Conservation (phyloP, 2,113 vertebrate species). For the Tenebrosternarchus preto region DNA sequence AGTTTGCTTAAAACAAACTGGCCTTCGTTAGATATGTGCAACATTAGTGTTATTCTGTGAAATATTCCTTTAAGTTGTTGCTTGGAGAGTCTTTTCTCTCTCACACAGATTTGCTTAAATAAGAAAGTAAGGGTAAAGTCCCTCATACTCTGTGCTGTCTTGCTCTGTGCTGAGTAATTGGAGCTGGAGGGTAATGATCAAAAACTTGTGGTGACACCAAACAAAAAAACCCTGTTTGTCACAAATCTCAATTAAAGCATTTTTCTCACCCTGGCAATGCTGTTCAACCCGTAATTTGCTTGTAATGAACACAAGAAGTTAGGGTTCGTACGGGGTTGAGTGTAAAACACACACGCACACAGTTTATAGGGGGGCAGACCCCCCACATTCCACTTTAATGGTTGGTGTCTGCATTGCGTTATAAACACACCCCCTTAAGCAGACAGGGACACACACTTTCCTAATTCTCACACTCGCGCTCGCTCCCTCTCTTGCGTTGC, state of each 20-base stretch:
- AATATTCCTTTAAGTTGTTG: neutral
- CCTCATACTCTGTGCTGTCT: neutral
- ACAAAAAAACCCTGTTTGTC: neutral
- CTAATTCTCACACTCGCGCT: conserved; percentile 69
- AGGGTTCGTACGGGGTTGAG: conserved; percentile 6
- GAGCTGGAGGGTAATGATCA: neutral
- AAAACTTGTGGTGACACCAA: neutral
- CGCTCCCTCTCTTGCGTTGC: conserved; percentile 65
- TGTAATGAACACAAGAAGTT: conserved; percentile 42
- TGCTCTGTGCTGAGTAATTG: neutral
- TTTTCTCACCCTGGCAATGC: conserved; percentile 5
- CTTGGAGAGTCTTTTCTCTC: too few relatives aligned
- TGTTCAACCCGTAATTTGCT: conserved; percentile 23
- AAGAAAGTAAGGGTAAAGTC: neutral
- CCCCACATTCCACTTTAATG: conserved; percentile 67
- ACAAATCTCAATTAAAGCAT: neutral
- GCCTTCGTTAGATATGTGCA: neutral
- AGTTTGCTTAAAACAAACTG: neutral
- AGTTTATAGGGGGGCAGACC: conserved; percentile 64
- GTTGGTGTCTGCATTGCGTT: conserved; percentile 72
- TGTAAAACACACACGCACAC: conserved; percentile 34
- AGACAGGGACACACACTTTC: conserved; percentile 62
- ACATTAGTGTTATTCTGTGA: neutral
- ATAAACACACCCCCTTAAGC: conserved; percentile 53
- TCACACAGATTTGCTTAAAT: too few relatives aligned